Evolutionary conservation across 2,888 invertebrate species (phyloP), one percentile per base, ranked within the genome.

Genomic region (Pardosa pseudoannulata): DNA sequence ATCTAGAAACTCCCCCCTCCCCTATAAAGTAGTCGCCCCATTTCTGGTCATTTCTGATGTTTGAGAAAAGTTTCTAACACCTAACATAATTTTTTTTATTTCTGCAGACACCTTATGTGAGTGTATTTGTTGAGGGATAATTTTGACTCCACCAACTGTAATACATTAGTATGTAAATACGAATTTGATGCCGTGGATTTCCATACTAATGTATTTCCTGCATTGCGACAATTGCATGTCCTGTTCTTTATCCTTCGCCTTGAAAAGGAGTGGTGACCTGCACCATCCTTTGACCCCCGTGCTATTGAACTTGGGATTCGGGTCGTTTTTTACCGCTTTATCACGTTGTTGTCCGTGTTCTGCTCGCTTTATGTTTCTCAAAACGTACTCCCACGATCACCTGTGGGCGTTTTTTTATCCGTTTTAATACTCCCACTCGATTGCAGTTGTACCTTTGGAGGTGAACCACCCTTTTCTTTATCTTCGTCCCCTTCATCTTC

Each of bases 341-440:
- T 32, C 67, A 32, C 19, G 56, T 36, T 67, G 32, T 67, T 67
- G 16, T n/a, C 7, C 36, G 19, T 67, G 36, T 67, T 28, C 36
- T 36, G 31, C 19, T 23, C 67, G n/a, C 36, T 75, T 36, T 76
- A 46, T 68, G 76, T 46, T 41, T 27, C 76, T 23, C 46, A 19
- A 67, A 67, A 41, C 65, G 9, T 76, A 29, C 67, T 68, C 76
- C 76, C 76, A 78, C 76, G 46, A 13, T 28, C 31, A 23, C 13
- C 29, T 78, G 76, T 78, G 32, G 76, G 76, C 76, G 65, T 39
- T 32, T 39, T n/a, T 41, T 70, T 70, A 41, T 70, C 70, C 39
- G 70, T 70, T 70, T 70, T 64, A 28, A 74, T 74, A 67, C 76
- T 65, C 76, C 76, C 32, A 78, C 76, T 78, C 76, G 2, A 41